These are phyloP conservation scores for Desmodus rotundus DNA, from an alignment of 2,113 vertebrate species.

Conservation along the genomic window DNA sequence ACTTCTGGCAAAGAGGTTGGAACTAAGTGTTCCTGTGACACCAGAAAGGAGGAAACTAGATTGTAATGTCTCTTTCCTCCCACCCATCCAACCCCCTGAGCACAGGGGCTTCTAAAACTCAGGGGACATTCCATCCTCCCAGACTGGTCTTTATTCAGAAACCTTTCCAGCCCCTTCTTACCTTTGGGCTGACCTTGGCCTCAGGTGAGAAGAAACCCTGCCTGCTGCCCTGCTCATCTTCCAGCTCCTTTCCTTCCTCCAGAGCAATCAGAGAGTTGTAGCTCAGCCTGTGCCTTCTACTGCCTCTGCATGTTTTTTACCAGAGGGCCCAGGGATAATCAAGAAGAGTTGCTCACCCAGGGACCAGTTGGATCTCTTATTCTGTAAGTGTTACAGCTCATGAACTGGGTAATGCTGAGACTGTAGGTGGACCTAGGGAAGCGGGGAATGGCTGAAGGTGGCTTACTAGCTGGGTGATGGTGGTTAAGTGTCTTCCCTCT, in stretches of 20 bases:
- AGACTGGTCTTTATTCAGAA: neutral
- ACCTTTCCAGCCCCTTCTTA: neutral
- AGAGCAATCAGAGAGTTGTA: neutral
- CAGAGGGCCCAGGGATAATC: neutral
- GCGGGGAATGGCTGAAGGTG: neutral
- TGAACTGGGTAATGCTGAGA: neutral
- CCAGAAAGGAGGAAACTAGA: neutral
- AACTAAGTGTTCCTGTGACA: slow-evolving; percentile 44
- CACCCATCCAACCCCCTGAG: neutral
- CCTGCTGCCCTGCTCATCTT: neutral
- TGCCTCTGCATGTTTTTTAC: neutral
- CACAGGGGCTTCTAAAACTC: neutral
- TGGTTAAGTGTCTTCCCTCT: neutral
- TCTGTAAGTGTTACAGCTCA: neutral
- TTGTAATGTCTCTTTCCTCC: slow-evolving; percentile 17
- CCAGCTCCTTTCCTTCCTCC: neutral
- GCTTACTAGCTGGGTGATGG: neutral
- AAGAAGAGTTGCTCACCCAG: neutral
- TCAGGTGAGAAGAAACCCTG: neutral
- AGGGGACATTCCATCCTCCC: neutral
- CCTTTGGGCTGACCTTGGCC: neutral
- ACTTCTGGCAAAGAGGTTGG: slow-evolving; percentile 31
- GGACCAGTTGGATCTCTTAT: neutral
- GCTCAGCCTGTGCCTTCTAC: neutral
- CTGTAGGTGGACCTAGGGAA: neutral